These are phyloP conservation scores for Sebastes trivittatus DNA, from an alignment of 2,797 vertebrate species.

Conservation along the genomic window DNA sequence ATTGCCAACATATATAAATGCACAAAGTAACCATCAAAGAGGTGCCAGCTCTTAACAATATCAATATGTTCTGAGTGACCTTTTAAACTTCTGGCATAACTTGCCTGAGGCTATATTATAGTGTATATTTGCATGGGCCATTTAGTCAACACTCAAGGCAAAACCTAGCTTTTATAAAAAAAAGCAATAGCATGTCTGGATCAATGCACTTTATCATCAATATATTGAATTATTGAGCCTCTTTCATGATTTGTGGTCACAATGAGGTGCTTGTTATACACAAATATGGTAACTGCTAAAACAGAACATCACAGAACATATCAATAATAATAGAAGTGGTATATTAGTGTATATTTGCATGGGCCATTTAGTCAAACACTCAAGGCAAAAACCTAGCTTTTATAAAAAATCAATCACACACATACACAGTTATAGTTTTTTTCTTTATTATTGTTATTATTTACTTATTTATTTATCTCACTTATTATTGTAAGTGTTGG, in stretches of 20 bases:
- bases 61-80: background rate
- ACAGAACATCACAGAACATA: no score
- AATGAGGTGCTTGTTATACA: background rate
- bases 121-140: background rate
- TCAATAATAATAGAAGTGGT: no score
- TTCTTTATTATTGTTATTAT: no score
- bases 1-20: background rate
- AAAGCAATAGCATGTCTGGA: slow-evolving; percentile 18
- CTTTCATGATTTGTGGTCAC: background rate
- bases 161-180: slow-evolving; percentile 9
- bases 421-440: no score
- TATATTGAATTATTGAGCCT: background rate
- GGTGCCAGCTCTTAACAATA: background rate
- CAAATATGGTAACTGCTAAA: no score
- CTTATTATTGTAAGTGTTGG: no score
- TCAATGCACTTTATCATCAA: slow-evolving; percentile 5
- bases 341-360: no score
- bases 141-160: background rate
- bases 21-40: background rate
- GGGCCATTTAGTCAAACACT: no score
- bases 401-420: no score
- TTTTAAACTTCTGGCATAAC: slow-evolving; percentile 3
- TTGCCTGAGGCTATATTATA: background rate
- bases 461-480: no score
- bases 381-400: no score